Evolutionary conservation across 1,140 invertebrate genomes (phyloP).

Genomic region (Vanessa atalanta): DNA sequence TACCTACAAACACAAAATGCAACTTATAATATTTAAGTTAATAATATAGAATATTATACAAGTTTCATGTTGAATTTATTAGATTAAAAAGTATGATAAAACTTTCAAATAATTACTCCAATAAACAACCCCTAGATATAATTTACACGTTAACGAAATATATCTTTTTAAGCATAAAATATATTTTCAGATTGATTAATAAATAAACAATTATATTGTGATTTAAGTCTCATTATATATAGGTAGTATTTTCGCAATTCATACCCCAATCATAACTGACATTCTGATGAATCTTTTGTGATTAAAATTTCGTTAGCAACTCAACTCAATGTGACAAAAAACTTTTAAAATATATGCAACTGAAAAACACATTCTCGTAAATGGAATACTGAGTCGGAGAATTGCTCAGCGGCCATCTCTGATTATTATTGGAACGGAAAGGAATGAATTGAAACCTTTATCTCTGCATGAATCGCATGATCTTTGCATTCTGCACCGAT

Average conservation of each 20-base stretch:
- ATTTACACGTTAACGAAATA: too few relatives aligned
- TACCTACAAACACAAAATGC: not conserved
- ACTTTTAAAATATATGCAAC: not conserved
- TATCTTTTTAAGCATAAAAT: too few relatives aligned
- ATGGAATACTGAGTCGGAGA: constrained; percentile 8
- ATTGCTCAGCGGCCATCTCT: constrained; percentile 18
- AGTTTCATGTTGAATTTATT: too few relatives aligned
- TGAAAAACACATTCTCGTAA: constrained; percentile 1
- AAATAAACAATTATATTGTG: not conserved
- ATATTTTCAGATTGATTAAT: not conserved
- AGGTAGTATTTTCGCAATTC: constrained; percentile 36
- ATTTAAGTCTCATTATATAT: not conserved
- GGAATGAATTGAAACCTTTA: constrained; percentile 38
- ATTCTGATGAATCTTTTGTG: constrained; percentile 11
- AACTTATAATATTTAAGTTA: too few relatives aligned
- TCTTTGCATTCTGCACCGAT: constrained; percentile 36
- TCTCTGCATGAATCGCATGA: constrained; percentile 34
- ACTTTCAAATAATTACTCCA: not conserved
- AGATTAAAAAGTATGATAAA: too few relatives aligned
- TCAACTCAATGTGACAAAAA: constrained; percentile 4
- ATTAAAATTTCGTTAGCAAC: constrained; percentile 3
- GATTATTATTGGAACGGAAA: constrained; percentile 34
- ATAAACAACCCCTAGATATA: not conserved
- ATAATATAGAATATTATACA: too few relatives aligned
- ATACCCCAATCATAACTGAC: constrained; percentile 38